These are phyloP conservation scores for Ageneiosus marmoratus DNA, from an alignment of 2,113 vertebrate species.

Conservation along the genomic window DNA sequence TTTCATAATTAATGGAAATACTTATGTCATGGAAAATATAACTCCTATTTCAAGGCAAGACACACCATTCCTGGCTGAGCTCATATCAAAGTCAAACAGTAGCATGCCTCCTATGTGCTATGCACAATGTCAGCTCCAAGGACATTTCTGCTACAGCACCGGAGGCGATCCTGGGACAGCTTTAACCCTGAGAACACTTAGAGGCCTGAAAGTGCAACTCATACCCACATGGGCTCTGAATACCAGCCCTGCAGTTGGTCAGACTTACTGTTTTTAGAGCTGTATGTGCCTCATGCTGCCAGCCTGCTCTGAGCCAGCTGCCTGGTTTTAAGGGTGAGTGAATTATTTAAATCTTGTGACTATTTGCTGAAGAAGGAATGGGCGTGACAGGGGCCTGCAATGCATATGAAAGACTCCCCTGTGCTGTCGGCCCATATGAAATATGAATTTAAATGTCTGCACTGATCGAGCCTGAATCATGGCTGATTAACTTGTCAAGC, in stretches of 20 bases:
- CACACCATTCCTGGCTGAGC: slow-evolving; percentile 33
- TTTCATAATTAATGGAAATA: slow-evolving; percentile 1
- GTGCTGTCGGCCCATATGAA: slow-evolving; percentile 31
- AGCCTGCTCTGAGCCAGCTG: slow-evolving; percentile 62
- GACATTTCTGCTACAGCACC: slow-evolving; percentile 36
- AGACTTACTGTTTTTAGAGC: slow-evolving; percentile 62
- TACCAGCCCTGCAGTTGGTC: slow-evolving; percentile 46
- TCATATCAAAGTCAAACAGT: slow-evolving; percentile 47
- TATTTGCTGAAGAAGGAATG: slow-evolving; percentile 52
- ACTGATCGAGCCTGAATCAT: slow-evolving; percentile 44
- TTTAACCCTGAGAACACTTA: slow-evolving; percentile 42
- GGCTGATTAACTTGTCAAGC: slow-evolving; percentile 50
- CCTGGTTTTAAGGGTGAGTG: slow-evolving; percentile 57
- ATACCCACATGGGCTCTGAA: slow-evolving; percentile 3
- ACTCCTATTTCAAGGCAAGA: background rate
- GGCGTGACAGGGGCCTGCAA: background rate
- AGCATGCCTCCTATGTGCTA: slow-evolving; percentile 38
- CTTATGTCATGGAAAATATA: background rate
- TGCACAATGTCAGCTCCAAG: slow-evolving; percentile 54
- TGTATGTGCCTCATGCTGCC: slow-evolving; percentile 56
- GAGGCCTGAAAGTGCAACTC: background rate
- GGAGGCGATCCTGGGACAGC: slow-evolving; percentile 38
- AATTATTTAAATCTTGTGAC: slow-evolving; percentile 65
- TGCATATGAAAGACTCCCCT: slow-evolving; percentile 28
- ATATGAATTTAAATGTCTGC: slow-evolving; percentile 38